Percentiles rank a stretch among this genome's conserved stretches.
Evolutionary conservation across 2,797 vertebrate genomes (phyloP).

Genomic region (Phrynocephalus guinanensis): DNA sequence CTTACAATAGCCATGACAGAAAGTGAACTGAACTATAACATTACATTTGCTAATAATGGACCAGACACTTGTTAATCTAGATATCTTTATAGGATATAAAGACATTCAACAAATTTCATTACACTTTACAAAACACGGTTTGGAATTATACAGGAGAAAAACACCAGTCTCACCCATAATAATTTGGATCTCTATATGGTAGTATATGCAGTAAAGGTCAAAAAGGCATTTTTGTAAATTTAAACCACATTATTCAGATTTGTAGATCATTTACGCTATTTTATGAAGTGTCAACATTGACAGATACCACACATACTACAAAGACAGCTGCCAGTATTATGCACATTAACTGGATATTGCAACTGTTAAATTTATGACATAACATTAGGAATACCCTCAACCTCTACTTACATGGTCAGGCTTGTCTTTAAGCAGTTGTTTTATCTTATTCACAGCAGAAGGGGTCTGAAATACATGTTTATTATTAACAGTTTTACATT

Average conservation of each 20-base stretch:
- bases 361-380: background rate
- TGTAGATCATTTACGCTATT: background rate
- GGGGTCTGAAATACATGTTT: constrained; percentile 85
- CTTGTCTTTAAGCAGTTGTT: constrained; percentile 87
- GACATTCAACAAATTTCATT: background rate
- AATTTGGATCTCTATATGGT: background rate
- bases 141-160: background rate
- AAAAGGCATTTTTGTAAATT: background rate
- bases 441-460: constrained; percentile 92
- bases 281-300: background rate
- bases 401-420: constrained; percentile 91
- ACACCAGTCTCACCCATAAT: background rate
- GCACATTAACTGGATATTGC: background rate
- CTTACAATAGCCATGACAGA: background rate
- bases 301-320: constrained; percentile 20
- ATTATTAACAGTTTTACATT: constrained; percentile 6
- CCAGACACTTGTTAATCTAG: background rate
- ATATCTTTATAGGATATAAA: background rate
- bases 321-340: background rate
- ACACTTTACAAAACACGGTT: background rate
- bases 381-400: background rate
- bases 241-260: background rate
- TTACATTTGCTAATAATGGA: background rate
- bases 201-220: background rate
- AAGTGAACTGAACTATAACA: background rate